Evolutionary conservation across 2,888 invertebrate species (phyloP).

Genomic region (Carpatolechia fugitivella): DNA sequence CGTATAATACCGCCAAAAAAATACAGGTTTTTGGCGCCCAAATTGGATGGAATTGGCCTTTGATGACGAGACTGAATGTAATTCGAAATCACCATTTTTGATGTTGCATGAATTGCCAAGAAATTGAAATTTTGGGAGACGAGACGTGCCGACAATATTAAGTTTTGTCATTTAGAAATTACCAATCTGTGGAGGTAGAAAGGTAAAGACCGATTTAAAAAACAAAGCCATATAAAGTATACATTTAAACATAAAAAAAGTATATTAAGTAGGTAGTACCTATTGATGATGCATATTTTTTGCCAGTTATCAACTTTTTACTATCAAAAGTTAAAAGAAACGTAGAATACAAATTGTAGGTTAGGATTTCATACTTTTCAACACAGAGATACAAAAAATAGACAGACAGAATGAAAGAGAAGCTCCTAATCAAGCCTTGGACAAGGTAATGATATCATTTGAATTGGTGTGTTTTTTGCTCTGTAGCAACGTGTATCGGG

Average conservation of each 20-base stretch:
- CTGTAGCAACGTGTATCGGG: slow-evolving; percentile 33
- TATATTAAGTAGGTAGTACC: no score
- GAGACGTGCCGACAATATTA: background rate
- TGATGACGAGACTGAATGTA: slow-evolving; percentile 11
- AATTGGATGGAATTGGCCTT: slow-evolving; percentile 16
- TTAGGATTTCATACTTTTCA: background rate
- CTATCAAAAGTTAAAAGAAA: background rate
- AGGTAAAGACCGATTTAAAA: no score
- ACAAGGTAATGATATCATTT: slow-evolving; percentile 30
- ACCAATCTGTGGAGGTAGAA: background rate
- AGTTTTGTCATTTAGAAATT: background rate
- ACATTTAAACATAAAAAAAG: no score
- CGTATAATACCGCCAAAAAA: slow-evolving; percentile 26
- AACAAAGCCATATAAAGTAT: no score
- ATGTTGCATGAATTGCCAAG: slow-evolving; percentile 1
- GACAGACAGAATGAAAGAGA: slow-evolving; percentile 36
- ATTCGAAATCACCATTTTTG: slow-evolving; percentile 11
- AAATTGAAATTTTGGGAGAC: background rate
- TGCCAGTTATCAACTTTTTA: background rate
- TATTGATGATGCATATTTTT: no score
- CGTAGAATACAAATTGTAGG: background rate
- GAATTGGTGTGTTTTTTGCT: slow-evolving; percentile 17
- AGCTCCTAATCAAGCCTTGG: slow-evolving; percentile 36
- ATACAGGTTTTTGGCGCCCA: slow-evolving; percentile 12
- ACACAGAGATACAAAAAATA: slow-evolving; percentile 25